Evolutionary conservation across 2,888 invertebrate genomes (phyloP).

Genomic region (Tetragnatha montana): DNA sequence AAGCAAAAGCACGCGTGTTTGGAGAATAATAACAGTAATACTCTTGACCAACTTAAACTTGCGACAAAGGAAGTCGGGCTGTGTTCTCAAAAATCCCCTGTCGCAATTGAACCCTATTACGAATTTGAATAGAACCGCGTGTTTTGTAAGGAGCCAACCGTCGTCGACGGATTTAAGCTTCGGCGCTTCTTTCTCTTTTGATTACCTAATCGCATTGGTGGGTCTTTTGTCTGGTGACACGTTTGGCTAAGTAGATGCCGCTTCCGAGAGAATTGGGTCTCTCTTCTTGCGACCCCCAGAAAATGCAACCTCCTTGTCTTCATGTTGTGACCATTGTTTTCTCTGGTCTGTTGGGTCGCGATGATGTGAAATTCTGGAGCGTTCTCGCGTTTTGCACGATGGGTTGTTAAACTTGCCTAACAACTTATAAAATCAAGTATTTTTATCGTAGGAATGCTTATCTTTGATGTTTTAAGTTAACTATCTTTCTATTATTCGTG

Average conservation of each 20-base stretch:
- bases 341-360: background rate
- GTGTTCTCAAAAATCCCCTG: background rate
- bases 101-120: background rate
- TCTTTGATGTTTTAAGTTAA: background rate
- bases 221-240: background rate
- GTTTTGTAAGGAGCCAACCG: background rate
- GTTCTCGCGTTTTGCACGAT: background rate
- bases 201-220: background rate
- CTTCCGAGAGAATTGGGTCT: slow-evolving; percentile 24
- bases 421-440: background rate
- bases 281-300: slow-evolving; percentile 20
- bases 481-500: slow-evolving; percentile 1
- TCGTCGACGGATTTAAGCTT: background rate
- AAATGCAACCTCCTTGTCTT: slow-evolving; percentile 19
- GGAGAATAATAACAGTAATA: too few relatives aligned
- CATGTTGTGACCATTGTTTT: slow-evolving; percentile 22
- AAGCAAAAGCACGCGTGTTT: too few relatives aligned
- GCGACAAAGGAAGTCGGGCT: background rate
- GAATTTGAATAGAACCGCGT: background rate
- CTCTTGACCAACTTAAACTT: too few relatives aligned
- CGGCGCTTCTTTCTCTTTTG: background rate
- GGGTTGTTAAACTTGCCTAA: background rate
- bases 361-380: background rate
- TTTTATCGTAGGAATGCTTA: background rate
- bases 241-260: background rate